These are phyloP conservation scores for Pangasius macronema DNA, from an alignment of 2,797 vertebrate species.

Conservation along the genomic window DNA sequence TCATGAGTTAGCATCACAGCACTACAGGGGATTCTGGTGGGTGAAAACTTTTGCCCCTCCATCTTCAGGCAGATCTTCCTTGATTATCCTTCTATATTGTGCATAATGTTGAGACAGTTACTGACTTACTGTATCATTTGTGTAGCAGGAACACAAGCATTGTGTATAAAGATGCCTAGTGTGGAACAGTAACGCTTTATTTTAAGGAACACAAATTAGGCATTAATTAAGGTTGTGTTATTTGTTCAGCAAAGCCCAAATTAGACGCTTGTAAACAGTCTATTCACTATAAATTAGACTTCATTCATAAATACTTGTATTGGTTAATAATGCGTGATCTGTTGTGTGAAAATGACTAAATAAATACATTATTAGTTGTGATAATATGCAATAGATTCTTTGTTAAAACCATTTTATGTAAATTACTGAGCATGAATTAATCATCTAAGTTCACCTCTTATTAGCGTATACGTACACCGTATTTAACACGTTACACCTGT, in stretches of 20 bases:
- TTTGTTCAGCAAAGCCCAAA: neutral
- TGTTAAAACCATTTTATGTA: neutral
- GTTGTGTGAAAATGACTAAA: neutral
- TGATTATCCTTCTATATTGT: too few species aligned
- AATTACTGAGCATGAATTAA: neutral
- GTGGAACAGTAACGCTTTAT: neutral
- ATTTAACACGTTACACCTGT: neutral
- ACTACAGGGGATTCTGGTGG: too few species aligned
- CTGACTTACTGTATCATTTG: neutral
- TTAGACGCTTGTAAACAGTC: neutral
- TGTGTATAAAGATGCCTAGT: neutral
- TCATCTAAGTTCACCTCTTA: neutral
- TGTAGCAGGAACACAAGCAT: neutral
- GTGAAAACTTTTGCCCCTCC: neutral
- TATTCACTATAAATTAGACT: neutral
- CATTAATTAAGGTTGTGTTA: neutral
- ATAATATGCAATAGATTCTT: neutral
- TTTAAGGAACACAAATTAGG: neutral
- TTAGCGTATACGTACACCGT: neutral
- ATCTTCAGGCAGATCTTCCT: neutral
- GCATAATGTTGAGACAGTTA: neutral
- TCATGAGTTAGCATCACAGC: too few species aligned
- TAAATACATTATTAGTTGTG: neutral
- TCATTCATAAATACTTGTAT: neutral
- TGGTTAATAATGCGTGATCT: neutral